These are phyloP conservation scores for Catagonus wagneri DNA, from an alignment of 2,113 vertebrate species.

Conservation along the genomic window DNA sequence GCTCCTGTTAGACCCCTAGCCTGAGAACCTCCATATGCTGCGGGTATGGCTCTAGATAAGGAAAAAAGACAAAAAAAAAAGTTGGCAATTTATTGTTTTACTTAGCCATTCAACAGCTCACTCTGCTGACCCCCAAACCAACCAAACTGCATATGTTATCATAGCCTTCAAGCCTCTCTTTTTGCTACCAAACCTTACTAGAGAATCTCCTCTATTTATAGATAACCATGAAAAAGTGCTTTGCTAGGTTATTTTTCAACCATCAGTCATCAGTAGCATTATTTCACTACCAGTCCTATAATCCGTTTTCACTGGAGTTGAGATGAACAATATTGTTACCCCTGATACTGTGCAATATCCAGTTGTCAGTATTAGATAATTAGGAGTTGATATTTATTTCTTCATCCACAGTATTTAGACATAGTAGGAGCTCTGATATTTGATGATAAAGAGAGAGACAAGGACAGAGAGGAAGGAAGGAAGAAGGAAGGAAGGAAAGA, in stretches of 20 bases:
- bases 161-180: background rate
- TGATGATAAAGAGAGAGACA: background rate
- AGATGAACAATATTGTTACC: background rate
- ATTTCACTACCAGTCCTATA: background rate
- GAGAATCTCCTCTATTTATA: background rate
- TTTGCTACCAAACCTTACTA: background rate
- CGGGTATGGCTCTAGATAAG: no score
- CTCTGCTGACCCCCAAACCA: background rate
- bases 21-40: no score
- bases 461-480: background rate
- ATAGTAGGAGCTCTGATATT: background rate
- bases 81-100: background rate
- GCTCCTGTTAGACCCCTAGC: no score
- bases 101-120: background rate
- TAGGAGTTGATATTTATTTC: background rate
- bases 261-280: background rate
- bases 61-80: no score
- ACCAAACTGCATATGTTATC: background rate
- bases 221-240: background rate
- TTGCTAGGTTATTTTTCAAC: background rate
- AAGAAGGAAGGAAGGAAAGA: background rate
- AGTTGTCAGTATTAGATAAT: background rate
- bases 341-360: background rate
- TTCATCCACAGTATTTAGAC: background rate
- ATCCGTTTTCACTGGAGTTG: background rate